Evolutionary conservation across 1,140 invertebrate species (phyloP).

Genomic region (Eurosta solidaginis): DNA sequence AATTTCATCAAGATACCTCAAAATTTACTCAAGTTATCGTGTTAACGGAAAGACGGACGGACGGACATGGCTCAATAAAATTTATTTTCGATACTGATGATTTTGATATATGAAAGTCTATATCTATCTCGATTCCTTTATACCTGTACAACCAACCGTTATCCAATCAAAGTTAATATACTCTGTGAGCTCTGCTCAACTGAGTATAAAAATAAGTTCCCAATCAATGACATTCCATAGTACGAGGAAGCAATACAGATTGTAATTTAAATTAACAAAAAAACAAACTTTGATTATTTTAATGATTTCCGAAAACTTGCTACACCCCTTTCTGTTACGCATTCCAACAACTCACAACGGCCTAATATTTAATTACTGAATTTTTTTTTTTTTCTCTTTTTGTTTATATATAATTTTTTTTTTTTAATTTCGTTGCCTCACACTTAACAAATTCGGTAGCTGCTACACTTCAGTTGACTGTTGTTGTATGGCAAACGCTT

Average conservation of each 20-base stretch:
- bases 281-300: not conserved
- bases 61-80: no score
- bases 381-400: not conserved
- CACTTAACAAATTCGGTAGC: constrained; percentile 7
- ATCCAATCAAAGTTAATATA: no score
- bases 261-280: not conserved
- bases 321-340: not conserved
- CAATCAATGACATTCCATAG: no score
- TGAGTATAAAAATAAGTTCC: no score
- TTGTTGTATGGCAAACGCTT: constrained; percentile 2
- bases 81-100: no score
- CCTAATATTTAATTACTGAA: not conserved
- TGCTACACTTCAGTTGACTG: not conserved
- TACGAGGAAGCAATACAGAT: not conserved
- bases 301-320: not conserved
- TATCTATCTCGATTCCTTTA: no score
- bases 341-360: not conserved
- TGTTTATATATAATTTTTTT: not conserved
- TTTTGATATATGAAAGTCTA: no score
- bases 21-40: no score
- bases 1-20: no score
- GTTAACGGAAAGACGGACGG: no score
- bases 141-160: no score
- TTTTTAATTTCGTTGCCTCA: not conserved
- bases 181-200: no score